Percentiles rank a stretch among this genome's conserved stretches.
Conservation (phyloP, 2,888 invertebrate species). For the Druceiella hillmani region DNA sequence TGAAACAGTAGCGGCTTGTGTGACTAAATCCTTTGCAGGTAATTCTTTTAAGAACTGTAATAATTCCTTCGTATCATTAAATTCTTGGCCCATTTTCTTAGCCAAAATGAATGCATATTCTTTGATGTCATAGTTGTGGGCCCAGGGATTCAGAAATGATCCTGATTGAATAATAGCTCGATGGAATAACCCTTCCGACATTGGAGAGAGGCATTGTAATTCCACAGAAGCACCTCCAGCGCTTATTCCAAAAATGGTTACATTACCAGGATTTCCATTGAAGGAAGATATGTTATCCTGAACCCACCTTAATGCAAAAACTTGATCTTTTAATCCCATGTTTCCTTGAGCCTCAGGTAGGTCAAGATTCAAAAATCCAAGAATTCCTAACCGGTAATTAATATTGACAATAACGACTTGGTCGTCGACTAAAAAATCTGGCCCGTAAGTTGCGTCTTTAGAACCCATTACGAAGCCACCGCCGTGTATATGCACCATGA, state of each 20-base stretch:
- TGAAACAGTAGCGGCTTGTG: conserved; percentile 30
- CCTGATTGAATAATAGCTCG: conserved; percentile 53
- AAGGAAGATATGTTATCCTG: conserved; percentile 44
- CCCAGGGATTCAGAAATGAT: conserved; percentile 46
- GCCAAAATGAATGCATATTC: conserved; percentile 34
- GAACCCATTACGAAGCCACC: conserved; percentile 47
- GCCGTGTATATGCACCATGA: conserved; percentile 46
- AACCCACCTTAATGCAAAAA: conserved; percentile 49
- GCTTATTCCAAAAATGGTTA: conserved; percentile 50
- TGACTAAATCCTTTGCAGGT: conserved; percentile 34
- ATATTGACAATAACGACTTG: conserved; percentile 41
- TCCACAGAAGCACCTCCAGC: conserved; percentile 48
- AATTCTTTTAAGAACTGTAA: conserved; percentile 34
- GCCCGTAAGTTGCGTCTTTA: conserved; percentile 35
- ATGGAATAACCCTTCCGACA: conserved; percentile 47
- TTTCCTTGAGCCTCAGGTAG: conserved; percentile 44
- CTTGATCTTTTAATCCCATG: conserved; percentile 50
- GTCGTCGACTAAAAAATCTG: conserved; percentile 42
- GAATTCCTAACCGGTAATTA: conserved; percentile 43
- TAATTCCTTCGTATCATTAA: conserved; percentile 30
- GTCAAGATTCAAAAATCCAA: conserved; percentile 40
- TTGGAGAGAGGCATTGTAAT: conserved; percentile 39
- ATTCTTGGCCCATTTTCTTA: conserved; percentile 27
- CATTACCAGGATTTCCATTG: conserved; percentile 43
- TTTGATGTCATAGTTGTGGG: conserved; percentile 32